Evolutionary conservation across 64 coral and sea anemone genomes (phyloP).

Genomic region (Stichodactyla mertensii): DNA sequence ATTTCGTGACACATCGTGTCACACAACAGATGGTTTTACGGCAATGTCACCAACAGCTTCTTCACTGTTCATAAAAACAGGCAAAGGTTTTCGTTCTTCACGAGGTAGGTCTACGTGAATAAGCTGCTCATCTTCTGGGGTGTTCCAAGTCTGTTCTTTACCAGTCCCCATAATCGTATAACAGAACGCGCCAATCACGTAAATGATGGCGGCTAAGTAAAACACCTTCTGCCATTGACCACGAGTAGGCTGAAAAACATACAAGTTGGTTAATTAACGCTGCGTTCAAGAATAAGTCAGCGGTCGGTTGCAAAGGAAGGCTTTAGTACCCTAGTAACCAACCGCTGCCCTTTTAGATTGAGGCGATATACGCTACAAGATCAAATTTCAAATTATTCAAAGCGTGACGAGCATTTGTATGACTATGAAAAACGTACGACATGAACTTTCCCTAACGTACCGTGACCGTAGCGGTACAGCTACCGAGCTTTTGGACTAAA

Average conservation of each 20-base stretch:
- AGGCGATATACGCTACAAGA: too few species aligned
- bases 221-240: constrained; percentile 88
- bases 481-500: too few species aligned
- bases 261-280: not conserved
- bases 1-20: not conserved
- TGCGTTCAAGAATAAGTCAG: not conserved
- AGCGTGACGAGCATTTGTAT: too few species aligned
- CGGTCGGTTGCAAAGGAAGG: too few species aligned
- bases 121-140: constrained; percentile 40
- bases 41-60: not conserved
- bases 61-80: not conserved
- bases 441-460: not conserved
- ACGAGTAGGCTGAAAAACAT: constrained; percentile 63
- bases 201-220: constrained; percentile 68
- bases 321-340: too few species aligned
- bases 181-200: constrained; percentile 47
- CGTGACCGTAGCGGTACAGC: not conserved
- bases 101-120: constrained; percentile 53
- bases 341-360: too few species aligned
- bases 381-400: too few species aligned
- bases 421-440: too few species aligned
- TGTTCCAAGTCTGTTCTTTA: constrained; percentile 73
- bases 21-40: not conserved
- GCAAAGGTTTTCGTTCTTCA: constrained; percentile 45
- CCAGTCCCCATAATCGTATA: constrained; percentile 46